Evolutionary conservation across 2,888 invertebrate species (phyloP), one percentile per base, ranked within the genome.

Genomic region (Anarsia innoxiella): DNA sequence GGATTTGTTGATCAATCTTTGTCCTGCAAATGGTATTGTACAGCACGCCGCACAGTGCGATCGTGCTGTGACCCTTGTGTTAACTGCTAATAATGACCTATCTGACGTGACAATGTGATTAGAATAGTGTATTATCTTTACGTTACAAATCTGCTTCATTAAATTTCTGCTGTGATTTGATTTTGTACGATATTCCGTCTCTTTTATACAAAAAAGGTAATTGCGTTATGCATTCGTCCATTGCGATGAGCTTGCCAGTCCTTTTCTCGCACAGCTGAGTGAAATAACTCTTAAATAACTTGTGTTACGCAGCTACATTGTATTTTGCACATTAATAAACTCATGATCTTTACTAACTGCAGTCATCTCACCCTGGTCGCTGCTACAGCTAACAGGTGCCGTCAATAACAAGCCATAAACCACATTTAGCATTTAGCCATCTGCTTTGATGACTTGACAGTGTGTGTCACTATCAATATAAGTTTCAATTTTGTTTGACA

Each of bases 41-140:
- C 37, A 12, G 27, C 73, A 74, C 66, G 70, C 72, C 64, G 67
- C 63, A 66, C 56, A 52, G 45, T 44, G 49, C 56, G 54, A 54
- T 61, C 52, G 58, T 63, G 60, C 59, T 58, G 49, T 65, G 69
- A 70, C 65, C 64, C 65, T 19, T 62, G 59, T 53, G 49, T 62
- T 54, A 64, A 65, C 56, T 59, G 46, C 42, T 54, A 56, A 46
- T 56, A 56, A 56, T 62, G 60, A 64, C 59, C 57, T 51, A 53
- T 58, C 62, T 68, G 67, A 67, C 68, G 63, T 64, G 66, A 71
- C 66, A 58, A 52, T 55, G 57, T 15, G 27, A 37, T 37, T 27
- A 27, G 34, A 34, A 27, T 34, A 34, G 27, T 35, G 19, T 12
- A 35, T 28, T 16, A 16, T 12, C 5, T 1, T 25, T 26, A 3